Evolutionary conservation across 2,113 vertebrate species (phyloP).

Genomic region (Abramis brama): DNA sequence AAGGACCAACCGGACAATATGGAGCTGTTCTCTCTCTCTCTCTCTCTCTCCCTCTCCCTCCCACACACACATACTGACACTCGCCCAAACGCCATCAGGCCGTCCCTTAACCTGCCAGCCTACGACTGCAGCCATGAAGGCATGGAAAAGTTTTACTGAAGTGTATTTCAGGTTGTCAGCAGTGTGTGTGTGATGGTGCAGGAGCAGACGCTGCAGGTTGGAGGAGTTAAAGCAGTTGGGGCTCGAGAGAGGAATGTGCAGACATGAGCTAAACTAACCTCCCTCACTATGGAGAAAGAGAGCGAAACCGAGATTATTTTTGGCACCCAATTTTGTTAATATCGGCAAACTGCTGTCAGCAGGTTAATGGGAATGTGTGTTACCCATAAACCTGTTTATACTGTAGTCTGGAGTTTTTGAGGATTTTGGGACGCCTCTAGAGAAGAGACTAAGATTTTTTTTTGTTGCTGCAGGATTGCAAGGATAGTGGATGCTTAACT

Average conservation of each 20-base stretch:
- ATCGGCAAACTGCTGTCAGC: neutral
- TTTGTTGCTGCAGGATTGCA: neutral
- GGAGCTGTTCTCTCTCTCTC: neutral
- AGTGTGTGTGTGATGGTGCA: neutral
- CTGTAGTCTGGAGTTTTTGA: neutral
- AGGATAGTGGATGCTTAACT: neutral
- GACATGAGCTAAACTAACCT: slow-evolving; percentile 32
- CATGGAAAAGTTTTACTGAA: slow-evolving; percentile 43
- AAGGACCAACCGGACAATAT: slow-evolving; percentile 34
- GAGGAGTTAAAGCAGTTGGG: slow-evolving; percentile 49
- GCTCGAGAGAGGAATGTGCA: slow-evolving; percentile 56
- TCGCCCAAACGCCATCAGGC: neutral
- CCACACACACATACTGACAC: slow-evolving; percentile 5
- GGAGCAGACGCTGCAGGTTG: slow-evolving; percentile 35
- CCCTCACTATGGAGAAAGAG: neutral
- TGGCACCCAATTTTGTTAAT: slow-evolving; percentile 5
- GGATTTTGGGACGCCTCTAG: neutral
- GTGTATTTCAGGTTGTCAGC: neutral
- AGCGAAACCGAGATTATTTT: neutral
- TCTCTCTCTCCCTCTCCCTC: neutral
- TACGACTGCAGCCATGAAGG: neutral
- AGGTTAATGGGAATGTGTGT: neutral
- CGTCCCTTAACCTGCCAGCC: neutral
- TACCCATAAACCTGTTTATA: neutral
- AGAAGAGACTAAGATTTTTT: neutral